Evolutionary conservation across 2,888 invertebrate genomes (phyloP).

Genomic region (Neoaliturus tenellus): DNA sequence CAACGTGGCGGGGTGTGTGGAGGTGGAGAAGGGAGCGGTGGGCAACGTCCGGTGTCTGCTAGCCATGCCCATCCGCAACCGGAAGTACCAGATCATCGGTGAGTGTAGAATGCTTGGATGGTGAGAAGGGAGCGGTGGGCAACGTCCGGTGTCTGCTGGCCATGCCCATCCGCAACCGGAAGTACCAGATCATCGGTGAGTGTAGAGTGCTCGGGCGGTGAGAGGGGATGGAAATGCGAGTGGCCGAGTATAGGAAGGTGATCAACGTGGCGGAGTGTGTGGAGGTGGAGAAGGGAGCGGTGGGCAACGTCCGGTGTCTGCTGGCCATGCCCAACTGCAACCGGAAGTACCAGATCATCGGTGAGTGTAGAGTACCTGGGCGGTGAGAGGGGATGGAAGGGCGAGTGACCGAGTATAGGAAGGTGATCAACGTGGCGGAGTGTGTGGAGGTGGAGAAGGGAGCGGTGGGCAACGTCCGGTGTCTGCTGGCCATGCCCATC

Average conservation of each 20-base stretch:
- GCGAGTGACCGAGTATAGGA: constrained; percentile 73
- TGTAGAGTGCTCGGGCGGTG: too few species aligned
- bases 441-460: constrained; percentile 71
- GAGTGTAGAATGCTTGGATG: too few species aligned
- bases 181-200: too few species aligned
- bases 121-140: too few species aligned
- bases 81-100: constrained; percentile 74
- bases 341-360: constrained; percentile 73
- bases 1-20: constrained; percentile 73
- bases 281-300: constrained; percentile 71
- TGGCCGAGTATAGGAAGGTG: constrained; percentile 73
- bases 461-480: constrained; percentile 71
- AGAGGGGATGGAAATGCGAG: constrained; percentile 72
- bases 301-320: constrained; percentile 72
- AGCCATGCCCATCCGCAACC: constrained; percentile 74
- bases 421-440: constrained; percentile 74
- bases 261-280: constrained; percentile 73
- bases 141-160: too few species aligned
- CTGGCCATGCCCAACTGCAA: constrained; percentile 75
- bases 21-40: constrained; percentile 71
- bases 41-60: constrained; percentile 72
- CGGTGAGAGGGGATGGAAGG: constrained; percentile 72
- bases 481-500: constrained; percentile 74
- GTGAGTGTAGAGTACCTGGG: constrained; percentile 70
- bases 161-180: too few species aligned